A percentile compares a stretch with the other conserved stretches of the same genome.
Evolutionary conservation across 2,888 invertebrate species (phyloP).

Genomic region (Dynastes tityus): DNA sequence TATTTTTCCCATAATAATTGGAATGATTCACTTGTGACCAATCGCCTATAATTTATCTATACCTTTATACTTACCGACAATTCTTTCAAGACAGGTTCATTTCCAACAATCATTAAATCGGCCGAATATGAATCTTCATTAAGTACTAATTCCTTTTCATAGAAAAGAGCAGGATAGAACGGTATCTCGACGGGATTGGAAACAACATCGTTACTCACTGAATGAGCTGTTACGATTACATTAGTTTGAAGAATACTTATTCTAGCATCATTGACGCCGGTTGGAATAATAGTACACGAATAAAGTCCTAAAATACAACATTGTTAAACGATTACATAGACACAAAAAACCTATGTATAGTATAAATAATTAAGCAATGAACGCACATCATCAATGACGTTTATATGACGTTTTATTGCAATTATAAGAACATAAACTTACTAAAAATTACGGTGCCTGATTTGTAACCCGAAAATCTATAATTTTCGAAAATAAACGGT

Average conservation of each 20-base stretch:
- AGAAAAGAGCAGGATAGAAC: constrained; percentile 66
- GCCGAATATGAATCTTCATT: constrained; percentile 56
- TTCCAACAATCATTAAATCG: constrained; percentile 71
- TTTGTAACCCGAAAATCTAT: too few species aligned
- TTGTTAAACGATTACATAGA: too few species aligned
- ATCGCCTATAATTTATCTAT: too few species aligned
- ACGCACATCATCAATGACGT: too few species aligned
- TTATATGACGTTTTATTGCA: too few species aligned
- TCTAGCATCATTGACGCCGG: constrained; percentile 59
- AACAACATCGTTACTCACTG: constrained; percentile 60
- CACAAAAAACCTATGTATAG: too few species aligned
- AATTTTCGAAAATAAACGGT: too few species aligned
- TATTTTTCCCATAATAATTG: too few species aligned
- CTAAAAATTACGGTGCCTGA: too few species aligned
- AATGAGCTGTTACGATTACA: constrained; percentile 64
- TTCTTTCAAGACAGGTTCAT: constrained; percentile 74
- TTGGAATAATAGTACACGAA: constrained; percentile 65
- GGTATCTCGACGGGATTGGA: constrained; percentile 62
- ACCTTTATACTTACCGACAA: constrained; percentile 68
- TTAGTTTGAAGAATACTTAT: constrained; percentile 64
- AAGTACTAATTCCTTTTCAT: constrained; percentile 60
- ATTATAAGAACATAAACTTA: too few species aligned
- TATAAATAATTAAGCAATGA: too few species aligned
- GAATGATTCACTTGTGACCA: too few species aligned
- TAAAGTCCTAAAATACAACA: constrained; percentile 63